phyloP scores from a whole-genome alignment of 2,113 vertebrate species.

The Vimba vimba region DNA sequence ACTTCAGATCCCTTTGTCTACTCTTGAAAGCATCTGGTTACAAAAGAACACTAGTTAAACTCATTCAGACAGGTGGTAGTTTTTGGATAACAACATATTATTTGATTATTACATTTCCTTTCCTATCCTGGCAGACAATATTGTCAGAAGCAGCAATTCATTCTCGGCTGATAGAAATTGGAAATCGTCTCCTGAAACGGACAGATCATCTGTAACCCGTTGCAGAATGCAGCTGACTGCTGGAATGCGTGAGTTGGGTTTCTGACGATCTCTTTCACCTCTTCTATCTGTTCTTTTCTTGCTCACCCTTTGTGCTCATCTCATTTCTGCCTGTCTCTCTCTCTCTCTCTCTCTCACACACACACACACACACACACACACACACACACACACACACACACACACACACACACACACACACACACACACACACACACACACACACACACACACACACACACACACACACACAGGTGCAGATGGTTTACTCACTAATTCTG shows the following conservation, averaged over 20 bases:
- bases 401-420: slow-evolving; percentile 31
- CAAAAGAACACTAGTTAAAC: slow-evolving; percentile 70
- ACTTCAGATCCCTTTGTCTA: neutral
- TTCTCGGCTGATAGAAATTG: slow-evolving; percentile 69
- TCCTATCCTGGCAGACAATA: slow-evolving; percentile 60
- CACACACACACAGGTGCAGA: neutral
- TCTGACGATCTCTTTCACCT: slow-evolving; percentile 53
- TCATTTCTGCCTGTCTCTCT: neutral
- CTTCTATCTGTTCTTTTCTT: slow-evolving; percentile 19
- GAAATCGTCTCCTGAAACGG: slow-evolving; percentile 68
- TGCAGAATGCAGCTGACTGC: slow-evolving; percentile 57
- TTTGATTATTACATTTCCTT: slow-evolving; percentile 56
- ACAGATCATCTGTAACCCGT: slow-evolving; percentile 57
- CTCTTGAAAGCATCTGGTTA: slow-evolving; percentile 43
- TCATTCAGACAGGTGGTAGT: slow-evolving; percentile 58
- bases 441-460: neutral
- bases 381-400: neutral
- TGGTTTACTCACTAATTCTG: neutral
- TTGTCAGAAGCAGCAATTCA: slow-evolving; percentile 67
- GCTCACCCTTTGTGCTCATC: slow-evolving; percentile 6
- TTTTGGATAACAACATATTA: slow-evolving; percentile 65
- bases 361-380: slow-evolving; percentile 23
- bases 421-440: slow-evolving; percentile 35
- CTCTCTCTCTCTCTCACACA: neutral
- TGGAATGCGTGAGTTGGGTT: slow-evolving; percentile 59